Evolutionary conservation across 2,797 vertebrate species (phyloP), one percentile per base, ranked within the genome.

Genomic region (Gadopsis bispinosus): DNA sequence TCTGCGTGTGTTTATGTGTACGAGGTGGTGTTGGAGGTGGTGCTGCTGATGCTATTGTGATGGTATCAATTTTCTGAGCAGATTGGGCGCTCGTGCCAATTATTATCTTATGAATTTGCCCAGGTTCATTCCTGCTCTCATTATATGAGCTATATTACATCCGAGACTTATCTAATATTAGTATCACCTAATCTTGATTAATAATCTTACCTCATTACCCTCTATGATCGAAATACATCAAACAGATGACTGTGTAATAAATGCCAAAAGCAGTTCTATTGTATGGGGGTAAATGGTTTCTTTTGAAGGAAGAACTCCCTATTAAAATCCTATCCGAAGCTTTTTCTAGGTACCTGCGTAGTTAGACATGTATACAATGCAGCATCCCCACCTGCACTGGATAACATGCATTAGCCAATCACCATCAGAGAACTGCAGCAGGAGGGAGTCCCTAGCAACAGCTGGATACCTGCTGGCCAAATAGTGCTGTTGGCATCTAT

Each of bases 171-270:
- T 93, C 91, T 89, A 65, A 84, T 87, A 87, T 86, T 83, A 88
- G 55, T 50, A 88, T 92, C 88, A 73, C 39, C 56, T 84, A 86
- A 93, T 94, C 93, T 93, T 90, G 90, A 93, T 92, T 87, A 91
- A 91, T 85, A 93, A 93, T 94, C 90, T 88, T 71, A 80, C 64
- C 73, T 85, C 85, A 92, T 93, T 93, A 86, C 69, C 5, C 68
- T 72, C 48, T 69, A 39, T 86, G 88, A 93, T 90, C 91, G 85
- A 93, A 93, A 91, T 78, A 66, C 66, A 83, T 77, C 56, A 59
- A 66, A 61, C 64, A 79, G 86, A 91, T 87, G 86, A 85, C 47
- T 77, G 33, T 60, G 68, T 80, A 87, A 91, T 75, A 80, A 73
- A 87, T 83, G 72, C 82, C 83, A 62, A 68, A 77, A 78, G 73